phyloP scores from a whole-genome alignment of 2,888 invertebrate genomes.

The Ypsolopha scabrella region DNA sequence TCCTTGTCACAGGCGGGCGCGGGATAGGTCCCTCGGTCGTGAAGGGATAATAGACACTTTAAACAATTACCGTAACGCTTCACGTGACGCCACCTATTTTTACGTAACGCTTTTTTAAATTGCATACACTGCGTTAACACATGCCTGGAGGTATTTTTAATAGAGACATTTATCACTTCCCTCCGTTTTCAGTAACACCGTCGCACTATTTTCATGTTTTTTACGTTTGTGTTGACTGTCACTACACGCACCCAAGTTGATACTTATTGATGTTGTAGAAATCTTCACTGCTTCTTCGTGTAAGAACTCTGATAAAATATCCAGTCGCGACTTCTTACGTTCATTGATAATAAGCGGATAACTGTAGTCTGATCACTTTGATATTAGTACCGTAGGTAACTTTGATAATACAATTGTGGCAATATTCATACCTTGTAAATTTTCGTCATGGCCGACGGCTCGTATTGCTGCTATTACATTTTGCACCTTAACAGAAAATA shows the following conservation, averaged over 20 bases:
- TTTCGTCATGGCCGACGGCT: neutral
- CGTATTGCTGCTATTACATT: too few species aligned
- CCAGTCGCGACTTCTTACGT: neutral
- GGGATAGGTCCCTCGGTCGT: constrained; percentile 11
- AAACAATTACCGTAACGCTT: constrained; percentile 12
- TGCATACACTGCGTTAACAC: constrained; percentile 10
- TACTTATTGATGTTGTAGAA: neutral
- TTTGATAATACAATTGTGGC: neutral
- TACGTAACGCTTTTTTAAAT: constrained; percentile 13
- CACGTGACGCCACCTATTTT: constrained; percentile 10
- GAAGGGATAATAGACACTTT: constrained; percentile 12
- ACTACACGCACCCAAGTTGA: neutral
- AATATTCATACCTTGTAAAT: neutral
- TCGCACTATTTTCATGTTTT: too few species aligned
- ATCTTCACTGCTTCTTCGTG: neutral
- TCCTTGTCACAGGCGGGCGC: constrained; percentile 14
- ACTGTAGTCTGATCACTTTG: neutral
- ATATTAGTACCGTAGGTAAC: neutral
- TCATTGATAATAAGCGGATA: neutral
- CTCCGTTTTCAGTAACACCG: too few species aligned
- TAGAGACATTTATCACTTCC: too few species aligned
- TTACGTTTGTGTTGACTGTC: neutral
- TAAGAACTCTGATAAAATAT: neutral
- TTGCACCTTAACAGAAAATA: too few species aligned
- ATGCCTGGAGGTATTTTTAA: constrained; percentile 9